Conservation (phyloP, 2,797 vertebrate genomes). For the Pampus argenteus region DNA sequence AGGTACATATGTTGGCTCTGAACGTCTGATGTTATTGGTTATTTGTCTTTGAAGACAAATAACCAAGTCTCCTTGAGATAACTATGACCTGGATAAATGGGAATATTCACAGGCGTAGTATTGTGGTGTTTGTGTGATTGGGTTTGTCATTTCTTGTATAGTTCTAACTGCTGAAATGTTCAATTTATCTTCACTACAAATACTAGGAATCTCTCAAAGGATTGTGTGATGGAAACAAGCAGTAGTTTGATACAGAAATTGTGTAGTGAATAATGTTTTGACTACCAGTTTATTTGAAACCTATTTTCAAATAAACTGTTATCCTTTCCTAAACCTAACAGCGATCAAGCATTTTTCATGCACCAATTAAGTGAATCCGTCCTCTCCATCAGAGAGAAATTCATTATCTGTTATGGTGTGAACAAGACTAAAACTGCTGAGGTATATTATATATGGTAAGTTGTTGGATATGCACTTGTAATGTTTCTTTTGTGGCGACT, state of each 20-base stretch:
- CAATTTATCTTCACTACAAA: background rate
- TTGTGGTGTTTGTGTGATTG: too few relatives aligned
- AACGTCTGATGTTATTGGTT: too few relatives aligned
- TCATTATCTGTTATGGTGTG: too few relatives aligned
- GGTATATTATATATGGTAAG: background rate
- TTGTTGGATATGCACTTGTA: conserved; percentile 12
- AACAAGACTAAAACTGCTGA: background rate
- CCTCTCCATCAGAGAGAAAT: conserved; percentile 23
- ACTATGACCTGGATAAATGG: too few relatives aligned
- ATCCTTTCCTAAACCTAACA: background rate
- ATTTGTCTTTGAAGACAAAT: too few relatives aligned
- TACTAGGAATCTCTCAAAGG: background rate
- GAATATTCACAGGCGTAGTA: too few relatives aligned
- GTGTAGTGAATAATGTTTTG: too few relatives aligned
- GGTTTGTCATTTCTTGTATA: background rate
- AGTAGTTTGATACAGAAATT: too few relatives aligned
- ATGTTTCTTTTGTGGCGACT: background rate
- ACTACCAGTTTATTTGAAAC: background rate
- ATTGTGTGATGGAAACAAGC: too few relatives aligned
- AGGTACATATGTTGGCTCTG: too few relatives aligned
- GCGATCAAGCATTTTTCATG: conserved; percentile 17
- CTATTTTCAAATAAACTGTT: conserved; percentile 13
- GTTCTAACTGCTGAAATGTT: background rate
- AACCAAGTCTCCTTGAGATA: too few relatives aligned
- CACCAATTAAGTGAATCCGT: conserved; percentile 13